Evolutionary conservation across 2,888 invertebrate species (phyloP), one percentile per base, ranked within the genome.

Genomic region (Penaeus monodon): DNA sequence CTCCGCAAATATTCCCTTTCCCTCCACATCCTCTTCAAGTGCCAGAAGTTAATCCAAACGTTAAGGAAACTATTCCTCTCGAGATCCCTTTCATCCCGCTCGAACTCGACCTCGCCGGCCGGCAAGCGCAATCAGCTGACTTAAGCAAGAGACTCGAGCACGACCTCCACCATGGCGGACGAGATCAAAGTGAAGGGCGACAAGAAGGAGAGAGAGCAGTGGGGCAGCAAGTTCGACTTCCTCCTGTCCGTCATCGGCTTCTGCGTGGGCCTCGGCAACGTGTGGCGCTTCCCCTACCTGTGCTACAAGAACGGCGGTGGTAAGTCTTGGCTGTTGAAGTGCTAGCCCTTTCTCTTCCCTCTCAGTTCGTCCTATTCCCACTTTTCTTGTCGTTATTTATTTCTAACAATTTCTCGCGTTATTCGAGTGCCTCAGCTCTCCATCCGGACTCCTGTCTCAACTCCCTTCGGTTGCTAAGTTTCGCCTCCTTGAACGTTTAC

Each of bases 301-400:
- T 89, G 89, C 83, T 89, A 89, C 88, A 89, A 89, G 81, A 89
- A 89, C 74, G 89, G 89, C 10, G 89, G 89, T 17, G 89, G 89
- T 89, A 63, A 89, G 89, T 88, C 85, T 79, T 22, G 12, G 14
- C 57, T 3, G 1, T 20, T 49, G 49, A 10, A 49, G 12, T 49
- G 10, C 57, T 3, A 57, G 57, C 17, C 17, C 77, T 27, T 3
- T 77, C 77, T 77, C 49, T 77, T 57, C 44, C 27, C 57, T 57
- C 33, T 68, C 29, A 4, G 17, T 24, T 20, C 44, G 24, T 33
- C 33, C 2, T 20, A 0, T 44, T 76, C 7, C 38, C 38, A 76
- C 17, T 57, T 57, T 14, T 57, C 1, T 57, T 1, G 1, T 14
- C 10, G 10, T 57, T 20, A 20, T 20, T 17, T 57, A 44, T 44